Conservation (phyloP, 2,888 invertebrate species). For the Spisula subtruncata region DNA sequence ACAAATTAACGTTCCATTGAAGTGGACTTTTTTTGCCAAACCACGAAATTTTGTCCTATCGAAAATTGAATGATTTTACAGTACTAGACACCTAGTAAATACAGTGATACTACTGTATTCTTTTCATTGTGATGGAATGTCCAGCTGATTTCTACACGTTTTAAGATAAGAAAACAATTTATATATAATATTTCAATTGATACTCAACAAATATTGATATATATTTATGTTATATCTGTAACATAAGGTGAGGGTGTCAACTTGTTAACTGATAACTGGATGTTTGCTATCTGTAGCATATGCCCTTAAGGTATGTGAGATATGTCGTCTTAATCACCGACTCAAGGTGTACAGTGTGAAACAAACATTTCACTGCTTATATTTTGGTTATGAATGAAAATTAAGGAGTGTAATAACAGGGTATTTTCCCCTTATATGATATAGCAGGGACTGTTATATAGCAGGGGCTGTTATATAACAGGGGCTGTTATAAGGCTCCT, state of each 20-base stretch:
- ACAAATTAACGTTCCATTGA: too few relatives aligned
- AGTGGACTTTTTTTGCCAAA: too few relatives aligned
- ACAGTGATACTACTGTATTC: neutral
- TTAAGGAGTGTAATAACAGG: too few relatives aligned
- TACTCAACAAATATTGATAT: conserved; percentile 59
- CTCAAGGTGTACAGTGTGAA: too few relatives aligned
- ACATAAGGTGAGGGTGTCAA: conserved; percentile 51
- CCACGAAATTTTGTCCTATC: too few relatives aligned
- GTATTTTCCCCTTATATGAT: too few relatives aligned
- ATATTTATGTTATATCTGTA: conserved; percentile 57
- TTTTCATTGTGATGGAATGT: neutral
- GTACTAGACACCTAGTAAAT: neutral
- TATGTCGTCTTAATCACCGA: conserved; percentile 27
- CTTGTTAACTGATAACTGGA: conserved; percentile 1
- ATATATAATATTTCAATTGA: conserved; percentile 29
- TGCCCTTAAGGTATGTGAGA: conserved; percentile 53
- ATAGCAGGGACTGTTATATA: too few relatives aligned
- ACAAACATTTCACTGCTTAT: too few relatives aligned
- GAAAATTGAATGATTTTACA: too few relatives aligned
- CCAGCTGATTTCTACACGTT: neutral
- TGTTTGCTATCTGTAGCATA: conserved; percentile 50
- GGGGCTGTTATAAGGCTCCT: too few relatives aligned
- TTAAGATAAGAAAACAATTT: conserved; percentile 12
- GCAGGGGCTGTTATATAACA: too few relatives aligned
- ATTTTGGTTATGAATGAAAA: too few relatives aligned